A percentile compares a stretch with the other conserved stretches of the same genome.
These are phyloP conservation scores for Nomada fucata DNA, from an alignment of 2,888 invertebrate genomes.

Conservation along the genomic window DNA sequence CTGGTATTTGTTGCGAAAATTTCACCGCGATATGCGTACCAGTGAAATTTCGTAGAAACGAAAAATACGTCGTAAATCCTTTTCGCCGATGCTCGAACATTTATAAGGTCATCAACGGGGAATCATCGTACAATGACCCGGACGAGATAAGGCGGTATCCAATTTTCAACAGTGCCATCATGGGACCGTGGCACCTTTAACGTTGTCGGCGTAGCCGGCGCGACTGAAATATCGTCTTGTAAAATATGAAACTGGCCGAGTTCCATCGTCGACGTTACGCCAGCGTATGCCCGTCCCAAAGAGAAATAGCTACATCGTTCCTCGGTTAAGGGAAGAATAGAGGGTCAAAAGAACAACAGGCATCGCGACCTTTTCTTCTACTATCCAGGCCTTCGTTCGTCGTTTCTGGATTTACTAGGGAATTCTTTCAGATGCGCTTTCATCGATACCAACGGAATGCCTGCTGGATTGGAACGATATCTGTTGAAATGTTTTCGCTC, in stretches of 20 bases:
- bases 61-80: constrained; percentile 5
- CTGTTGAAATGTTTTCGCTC: background rate
- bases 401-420: constrained; percentile 24
- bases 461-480: background rate
- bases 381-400: constrained; percentile 19
- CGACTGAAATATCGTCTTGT: constrained; percentile 64
- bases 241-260: constrained; percentile 68
- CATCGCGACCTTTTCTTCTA: constrained; percentile 41
- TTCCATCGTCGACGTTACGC: constrained; percentile 52
- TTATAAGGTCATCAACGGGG: constrained; percentile 22
- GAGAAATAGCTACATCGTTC: constrained; percentile 59
- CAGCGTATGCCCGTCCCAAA: constrained; percentile 41
- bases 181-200: constrained; percentile 48
- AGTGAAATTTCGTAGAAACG: background rate
- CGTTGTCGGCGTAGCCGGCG: constrained; percentile 37
- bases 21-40: too few species aligned
- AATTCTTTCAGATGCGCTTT: constrained; percentile 26
- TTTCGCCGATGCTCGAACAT: background rate
- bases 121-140: constrained; percentile 52
- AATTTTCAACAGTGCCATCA: constrained; percentile 54
- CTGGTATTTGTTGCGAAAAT: background rate
- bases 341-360: constrained; percentile 48
- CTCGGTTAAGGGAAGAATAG: constrained; percentile 49
- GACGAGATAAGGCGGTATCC: constrained; percentile 57
- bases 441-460: constrained; percentile 4